A percentile compares a stretch with the other conserved stretches of the same genome.
These are phyloP conservation scores for Falcaria lacertinaria DNA, from an alignment of 2,888 invertebrate genomes.

Conservation along the genomic window DNA sequence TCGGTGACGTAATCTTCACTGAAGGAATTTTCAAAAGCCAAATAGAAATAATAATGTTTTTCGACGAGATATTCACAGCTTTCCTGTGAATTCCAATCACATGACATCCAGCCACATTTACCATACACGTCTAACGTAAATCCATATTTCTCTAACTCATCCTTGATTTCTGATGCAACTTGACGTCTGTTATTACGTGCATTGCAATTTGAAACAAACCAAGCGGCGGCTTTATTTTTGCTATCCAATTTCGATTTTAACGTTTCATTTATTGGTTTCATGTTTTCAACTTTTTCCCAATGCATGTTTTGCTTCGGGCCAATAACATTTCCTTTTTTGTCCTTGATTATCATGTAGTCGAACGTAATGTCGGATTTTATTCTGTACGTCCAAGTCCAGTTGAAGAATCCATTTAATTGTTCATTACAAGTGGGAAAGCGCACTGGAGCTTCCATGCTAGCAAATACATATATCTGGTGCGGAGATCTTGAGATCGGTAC, in stretches of 20 bases:
- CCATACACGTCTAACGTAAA: conserved; percentile 41
- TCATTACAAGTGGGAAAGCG: conserved; percentile 46
- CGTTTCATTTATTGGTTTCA: conserved; percentile 33
- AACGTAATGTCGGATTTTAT: conserved; percentile 48
- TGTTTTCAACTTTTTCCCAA: conserved; percentile 41
- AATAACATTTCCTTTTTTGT: conserved; percentile 33
- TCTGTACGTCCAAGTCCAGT: conserved; percentile 66
- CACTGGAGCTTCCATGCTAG: conserved; percentile 49
- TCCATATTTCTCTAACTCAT: conserved; percentile 23
- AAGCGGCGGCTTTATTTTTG: conserved; percentile 39
- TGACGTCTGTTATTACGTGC: conserved; percentile 25
- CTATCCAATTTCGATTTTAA: conserved; percentile 20
- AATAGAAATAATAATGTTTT: conserved; percentile 46
- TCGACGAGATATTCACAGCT: conserved; percentile 29
- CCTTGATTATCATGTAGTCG: conserved; percentile 56
- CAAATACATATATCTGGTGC: conserved; percentile 55
- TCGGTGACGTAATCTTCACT: conserved; percentile 50
- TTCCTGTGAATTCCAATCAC: conserved; percentile 19
- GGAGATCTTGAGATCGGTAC: conserved; percentile 38
- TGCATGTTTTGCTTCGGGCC: conserved; percentile 50
- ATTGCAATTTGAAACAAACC: conserved; percentile 42
- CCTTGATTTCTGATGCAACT: conserved; percentile 17
- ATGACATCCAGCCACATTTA: conserved; percentile 31
- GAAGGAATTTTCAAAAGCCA: conserved; percentile 48
- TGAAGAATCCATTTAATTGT: conserved; percentile 45